Evolutionary conservation across 2,797 vertebrate genomes (phyloP), one percentile per base, ranked within the genome.

Genomic region (Botia kubotai): DNA sequence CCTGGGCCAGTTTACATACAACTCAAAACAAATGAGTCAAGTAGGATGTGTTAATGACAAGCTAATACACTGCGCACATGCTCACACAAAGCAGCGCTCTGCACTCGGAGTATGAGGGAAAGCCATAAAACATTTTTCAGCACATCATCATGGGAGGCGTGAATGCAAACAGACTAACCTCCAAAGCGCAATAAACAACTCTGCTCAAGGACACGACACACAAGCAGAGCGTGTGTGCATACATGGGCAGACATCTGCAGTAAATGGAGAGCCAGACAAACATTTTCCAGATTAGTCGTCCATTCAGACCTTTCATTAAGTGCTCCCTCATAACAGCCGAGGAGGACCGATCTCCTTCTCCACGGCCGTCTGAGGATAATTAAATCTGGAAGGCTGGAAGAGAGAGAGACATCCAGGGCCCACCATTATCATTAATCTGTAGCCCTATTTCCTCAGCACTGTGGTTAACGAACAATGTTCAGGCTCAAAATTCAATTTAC

Each of bases 381-480:
- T 93, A 94, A 93, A 94, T 94, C 82, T 92, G 89, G 82, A 89
- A 83, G 88, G 89, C 92, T 89, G 90, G 91, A 93, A 33, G 33
- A 93, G 89, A 87, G 90, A 92, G 70, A 94, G 92, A 89, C 93
- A 93, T 93, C 90, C 91, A 88, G 78, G 89, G 77, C 91, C 88
- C 88, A 14, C 90, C 92, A 94, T 94, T 94, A 94, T 93, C 92
- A 94, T 94, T 94, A 91, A 94, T 94, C 93, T 93, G 92, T 91
- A 93, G 86, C 89, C 92, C 90, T 91, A 92, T 93, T 92, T 93
- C 93, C 93, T 94, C 89, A 90, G 92, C 93, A 93, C 91, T 86
- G 90, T 92, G 92, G 92, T 94, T 94, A 94, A 93, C 92, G 92
- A 93, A 93, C 93, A 94, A 94, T 93, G 93, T 93, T 93, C 94